Evolutionary conservation across 1,140 invertebrate genomes (phyloP).

Genomic region (Drosophila simulans): DNA sequence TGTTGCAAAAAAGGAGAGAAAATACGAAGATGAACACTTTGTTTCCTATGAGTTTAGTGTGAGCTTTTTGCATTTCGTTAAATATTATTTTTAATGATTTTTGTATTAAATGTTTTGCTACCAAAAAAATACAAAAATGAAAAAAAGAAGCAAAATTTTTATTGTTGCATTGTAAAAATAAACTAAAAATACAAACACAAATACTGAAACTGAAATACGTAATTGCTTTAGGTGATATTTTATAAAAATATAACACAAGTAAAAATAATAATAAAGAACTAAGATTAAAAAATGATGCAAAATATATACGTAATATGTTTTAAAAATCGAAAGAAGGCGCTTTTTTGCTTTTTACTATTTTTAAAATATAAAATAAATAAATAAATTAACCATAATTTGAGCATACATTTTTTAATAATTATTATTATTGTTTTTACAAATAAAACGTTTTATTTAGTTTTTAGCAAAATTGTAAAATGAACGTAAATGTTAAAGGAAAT

Average conservation of each 20-base stretch:
- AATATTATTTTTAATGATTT: slow-evolving; percentile 63
- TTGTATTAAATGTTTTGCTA: slow-evolving; percentile 71
- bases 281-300: slow-evolving; percentile 55
- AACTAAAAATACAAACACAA: slow-evolving; percentile 51
- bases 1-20: slow-evolving; percentile 52
- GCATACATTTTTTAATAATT: slow-evolving; percentile 65
- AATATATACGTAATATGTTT: slow-evolving; percentile 74
- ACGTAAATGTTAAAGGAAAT: slow-evolving; percentile 59
- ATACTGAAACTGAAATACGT: slow-evolving; percentile 84
- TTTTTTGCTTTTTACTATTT: slow-evolving; percentile 59
- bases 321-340: slow-evolving; percentile 55
- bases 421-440: slow-evolving; percentile 74
- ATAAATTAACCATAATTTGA: slow-evolving; percentile 52
- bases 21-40: slow-evolving; percentile 49
- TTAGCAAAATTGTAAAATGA: slow-evolving; percentile 84
- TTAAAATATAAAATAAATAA: slow-evolving; percentile 55
- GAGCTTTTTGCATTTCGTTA: slow-evolving; percentile 81
- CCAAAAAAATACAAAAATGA: slow-evolving; percentile 41
- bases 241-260: slow-evolving; percentile 81
- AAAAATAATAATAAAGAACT: slow-evolving; percentile 62
- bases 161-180: slow-evolving; percentile 80
- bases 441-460: slow-evolving; percentile 80
- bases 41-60: slow-evolving; percentile 67
- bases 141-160: slow-evolving; percentile 56
- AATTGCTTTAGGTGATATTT: slow-evolving; percentile 84